Base-by-base conservation (phyloP, 2,797 vertebrate genomes). In the Pygocentrus nattereri region DNA sequence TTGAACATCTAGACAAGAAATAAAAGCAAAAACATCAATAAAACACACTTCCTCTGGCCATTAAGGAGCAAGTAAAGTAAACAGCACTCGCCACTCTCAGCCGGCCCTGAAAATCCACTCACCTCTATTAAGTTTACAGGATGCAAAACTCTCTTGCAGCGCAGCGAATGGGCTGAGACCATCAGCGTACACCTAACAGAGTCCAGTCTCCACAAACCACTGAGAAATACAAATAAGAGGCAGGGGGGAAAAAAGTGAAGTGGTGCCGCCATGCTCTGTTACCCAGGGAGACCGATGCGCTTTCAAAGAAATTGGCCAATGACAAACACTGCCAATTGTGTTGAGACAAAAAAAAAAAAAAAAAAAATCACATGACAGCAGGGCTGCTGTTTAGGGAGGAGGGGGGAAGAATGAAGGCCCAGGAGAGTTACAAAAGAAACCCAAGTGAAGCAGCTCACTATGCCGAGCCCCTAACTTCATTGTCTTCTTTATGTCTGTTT, bases 291-390 rank as follows among this genome's bases (percentile, higher is more conserved):
- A 96, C 94, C 89, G 91, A 93, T 91, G 91, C 93, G 92, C 92
- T 94, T 95, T 94, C 88, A 94, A 94, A 95, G 91, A 86, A 89
- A 89, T 58, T 78, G 75, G 85, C 94, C 95, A 96, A 95, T 95
- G 90, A 92, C 80, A 91, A 94, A 92, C 91, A 91, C 85, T 82
- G 65, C 78, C 92, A 87, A 95, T 94, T 96, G 93, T 94, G 90
- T 87, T 90, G 79, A 87, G 88, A 94, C 91, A 93, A 92, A 93
- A 58, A 52, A 52, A 54, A 54, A 54, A 54, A n/a, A n/a, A n/a
- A n/a, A n/a, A n/a, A 30, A 93, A 91, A 94, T 94, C 94, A 95
- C 93, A 91, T 95, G 95, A 95, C 89, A 68, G 87, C 85, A 87
- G 81, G 86, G 87, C 90, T 89, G 89, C 90, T 88, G 91, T 90